Base-by-base conservation (phyloP, 2,797 vertebrate genomes). In the Hippocampus kuda region DNA sequence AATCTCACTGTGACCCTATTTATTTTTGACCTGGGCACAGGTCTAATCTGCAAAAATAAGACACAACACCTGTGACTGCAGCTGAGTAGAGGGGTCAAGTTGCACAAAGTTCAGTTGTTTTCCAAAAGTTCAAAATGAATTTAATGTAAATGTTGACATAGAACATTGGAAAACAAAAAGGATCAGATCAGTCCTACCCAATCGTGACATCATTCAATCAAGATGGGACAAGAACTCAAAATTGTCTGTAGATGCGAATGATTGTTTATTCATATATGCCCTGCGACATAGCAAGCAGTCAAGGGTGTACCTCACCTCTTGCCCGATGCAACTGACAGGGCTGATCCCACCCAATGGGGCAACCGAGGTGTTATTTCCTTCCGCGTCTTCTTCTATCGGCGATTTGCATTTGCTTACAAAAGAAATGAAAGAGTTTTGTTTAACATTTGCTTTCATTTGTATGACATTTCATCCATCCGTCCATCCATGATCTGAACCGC, bases 91-190 rank as follows among this genome's bases (percentile, higher is more conserved):
- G 15, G 18, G 15, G 59, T 61, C 15, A 20, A 64, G 54, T 62
- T 46, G 53, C 71, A 83, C 71, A 75, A 24, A 27, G 22, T 57
- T 53, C 6, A 11, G 9, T 9, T n/a, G 22, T 53, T n/a, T n/a
- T 53, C 51, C 51, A 53, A 53, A 53, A 22, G 20, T 38, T 53
- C 51, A 10, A 53, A 53, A 53, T 53, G 51, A 53, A 11, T 10
- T 53, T 20, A 53, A 53, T 53, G 16, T 6, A 51, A 16, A 46
- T 46, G 44, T 46, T 46, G 44, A 20, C 15, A 51, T 6, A 51
- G 1, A 51, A 51, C 18, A 51, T 51, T 51, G 48, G 34, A 38
- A 38, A 38, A 51, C 48, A 51, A 51, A 16, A 51, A 51, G 48
- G 48, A 51, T 51, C 18, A 51, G 1, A 18, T 51, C 48, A 51